Evolutionary conservation across 1,140 invertebrate genomes (phyloP).

Genomic region (Zelostemma sp.): DNA sequence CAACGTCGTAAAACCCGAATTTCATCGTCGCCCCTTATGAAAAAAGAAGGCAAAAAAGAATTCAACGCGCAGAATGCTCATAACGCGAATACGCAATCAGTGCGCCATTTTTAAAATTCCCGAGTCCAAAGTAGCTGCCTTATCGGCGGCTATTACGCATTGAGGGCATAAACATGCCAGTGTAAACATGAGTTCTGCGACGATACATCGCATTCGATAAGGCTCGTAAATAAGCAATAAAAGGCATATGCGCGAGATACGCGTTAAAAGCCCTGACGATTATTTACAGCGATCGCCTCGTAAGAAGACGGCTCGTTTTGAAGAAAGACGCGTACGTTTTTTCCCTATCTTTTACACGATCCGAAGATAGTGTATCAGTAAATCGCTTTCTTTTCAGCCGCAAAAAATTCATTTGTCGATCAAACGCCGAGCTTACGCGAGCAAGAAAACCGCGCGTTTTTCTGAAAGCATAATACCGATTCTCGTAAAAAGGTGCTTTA

Average conservation of each 20-base stretch:
- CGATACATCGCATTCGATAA: slow-evolving; percentile 19
- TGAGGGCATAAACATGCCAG: slow-evolving; percentile 1
- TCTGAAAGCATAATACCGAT: slow-evolving; percentile 35
- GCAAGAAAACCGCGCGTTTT: not conserved
- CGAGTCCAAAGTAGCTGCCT: slow-evolving; percentile 9
- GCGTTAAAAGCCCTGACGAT: slow-evolving; percentile 20
- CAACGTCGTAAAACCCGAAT: no score
- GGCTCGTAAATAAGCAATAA: slow-evolving; percentile 23
- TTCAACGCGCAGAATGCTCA: no score
- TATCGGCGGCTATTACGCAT: slow-evolving; percentile 9
- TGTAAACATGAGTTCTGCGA: slow-evolving; percentile 8
- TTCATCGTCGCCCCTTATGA: no score
- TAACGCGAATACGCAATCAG: not conserved
- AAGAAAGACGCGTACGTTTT: not conserved
- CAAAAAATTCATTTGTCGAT: no score
- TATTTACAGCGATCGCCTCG: not conserved
- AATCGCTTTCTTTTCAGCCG: slow-evolving; percentile 21
- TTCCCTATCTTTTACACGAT: slow-evolving; percentile 18
- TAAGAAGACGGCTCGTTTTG: slow-evolving; percentile 5
- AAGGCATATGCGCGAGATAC: slow-evolving; percentile 13
- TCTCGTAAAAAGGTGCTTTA: slow-evolving; percentile 43
- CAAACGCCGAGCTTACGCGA: no score
- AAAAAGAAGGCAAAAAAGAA: no score
- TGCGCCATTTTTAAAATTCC: not conserved
- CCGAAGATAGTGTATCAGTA: no score